Evolutionary conservation across 2,888 invertebrate genomes (phyloP).

Genomic region (Metellina segmentata): DNA sequence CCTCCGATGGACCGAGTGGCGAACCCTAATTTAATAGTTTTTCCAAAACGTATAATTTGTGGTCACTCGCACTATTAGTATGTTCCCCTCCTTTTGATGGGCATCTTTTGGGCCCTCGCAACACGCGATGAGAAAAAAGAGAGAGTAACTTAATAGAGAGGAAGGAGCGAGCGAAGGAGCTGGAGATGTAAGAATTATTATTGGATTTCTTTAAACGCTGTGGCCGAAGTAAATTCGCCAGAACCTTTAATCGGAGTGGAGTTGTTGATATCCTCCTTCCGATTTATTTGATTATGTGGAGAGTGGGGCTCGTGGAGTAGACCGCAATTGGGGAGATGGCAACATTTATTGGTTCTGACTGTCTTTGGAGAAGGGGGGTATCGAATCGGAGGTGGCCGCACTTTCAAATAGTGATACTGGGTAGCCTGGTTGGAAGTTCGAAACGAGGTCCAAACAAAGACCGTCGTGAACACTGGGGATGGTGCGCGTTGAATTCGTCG

Average conservation of each 20-base stretch:
- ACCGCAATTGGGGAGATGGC: conserved; percentile 21
- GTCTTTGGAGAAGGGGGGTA: background rate
- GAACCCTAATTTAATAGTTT: conserved; percentile 67
- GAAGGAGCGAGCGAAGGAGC: background rate
- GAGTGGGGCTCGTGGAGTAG: background rate
- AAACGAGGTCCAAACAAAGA: too few species aligned
- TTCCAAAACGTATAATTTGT: conserved; percentile 70
- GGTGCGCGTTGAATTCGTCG: too few species aligned
- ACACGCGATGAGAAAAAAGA: background rate
- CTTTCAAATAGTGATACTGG: too few species aligned
- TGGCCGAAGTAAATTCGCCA: conserved; percentile 74
- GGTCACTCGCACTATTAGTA: conserved; percentile 68
- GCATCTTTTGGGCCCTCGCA: conserved; percentile 51
- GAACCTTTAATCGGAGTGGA: conserved; percentile 76
- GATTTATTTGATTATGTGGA: conserved; percentile 75
- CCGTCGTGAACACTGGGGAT: too few species aligned
- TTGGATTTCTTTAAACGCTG: conserved; percentile 75
- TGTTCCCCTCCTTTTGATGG: conserved; percentile 60
- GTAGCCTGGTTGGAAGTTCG: too few species aligned
- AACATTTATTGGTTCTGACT: conserved; percentile 63
- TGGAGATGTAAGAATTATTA: conserved; percentile 72
- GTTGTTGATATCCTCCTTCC: conserved; percentile 75
- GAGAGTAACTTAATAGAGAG: conserved; percentile 4
- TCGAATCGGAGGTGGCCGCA: too few species aligned
- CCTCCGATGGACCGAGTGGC: conserved; percentile 55